Evolutionary conservation across 2,888 invertebrate genomes (phyloP).

Genomic region (Eudemis profundana): DNA sequence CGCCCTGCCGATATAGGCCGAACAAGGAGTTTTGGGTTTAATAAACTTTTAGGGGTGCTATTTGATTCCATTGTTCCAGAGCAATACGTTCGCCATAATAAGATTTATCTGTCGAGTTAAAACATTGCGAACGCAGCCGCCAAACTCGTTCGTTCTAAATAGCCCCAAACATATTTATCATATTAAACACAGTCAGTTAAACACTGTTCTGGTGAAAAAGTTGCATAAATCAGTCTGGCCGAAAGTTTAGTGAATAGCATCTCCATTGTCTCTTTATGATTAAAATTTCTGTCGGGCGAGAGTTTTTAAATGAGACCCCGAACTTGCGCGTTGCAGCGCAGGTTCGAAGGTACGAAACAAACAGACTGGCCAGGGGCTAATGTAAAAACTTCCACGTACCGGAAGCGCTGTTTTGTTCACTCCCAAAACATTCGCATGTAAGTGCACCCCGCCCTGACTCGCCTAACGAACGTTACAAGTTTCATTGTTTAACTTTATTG

Average conservation of each 20-base stretch:
- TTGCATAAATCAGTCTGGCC: slow-evolving; percentile 64
- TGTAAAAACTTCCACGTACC: slow-evolving; percentile 76
- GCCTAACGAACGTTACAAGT: slow-evolving; percentile 31
- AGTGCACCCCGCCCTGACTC: slow-evolving; percentile 55
- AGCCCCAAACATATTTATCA: slow-evolving; percentile 54
- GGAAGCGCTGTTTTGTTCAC: slow-evolving; percentile 69
- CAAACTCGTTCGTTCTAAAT: slow-evolving; percentile 52
- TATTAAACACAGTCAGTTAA: slow-evolving; percentile 47
- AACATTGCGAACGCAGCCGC: slow-evolving; percentile 54
- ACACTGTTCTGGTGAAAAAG: slow-evolving; percentile 56
- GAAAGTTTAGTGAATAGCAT: slow-evolving; percentile 68
- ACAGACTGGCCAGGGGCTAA: slow-evolving; percentile 72
- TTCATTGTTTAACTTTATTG: slow-evolving; percentile 29
- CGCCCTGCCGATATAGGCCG: slow-evolving; percentile 27
- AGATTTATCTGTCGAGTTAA: slow-evolving; percentile 44
- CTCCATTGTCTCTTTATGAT: slow-evolving; percentile 79
- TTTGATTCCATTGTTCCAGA: slow-evolving; percentile 39
- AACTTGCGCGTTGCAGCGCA: slow-evolving; percentile 73
- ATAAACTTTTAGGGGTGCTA: slow-evolving; percentile 40
- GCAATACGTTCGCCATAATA: slow-evolving; percentile 34
- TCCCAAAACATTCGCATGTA: slow-evolving; percentile 71
- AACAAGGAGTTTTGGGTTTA: slow-evolving; percentile 36
- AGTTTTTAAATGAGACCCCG: slow-evolving; percentile 77
- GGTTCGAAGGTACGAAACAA: slow-evolving; percentile 75
- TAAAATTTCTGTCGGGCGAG: slow-evolving; percentile 70